Conservation (phyloP, 2,888 invertebrate genomes). For the Amblyjoppa proteus region DNA sequence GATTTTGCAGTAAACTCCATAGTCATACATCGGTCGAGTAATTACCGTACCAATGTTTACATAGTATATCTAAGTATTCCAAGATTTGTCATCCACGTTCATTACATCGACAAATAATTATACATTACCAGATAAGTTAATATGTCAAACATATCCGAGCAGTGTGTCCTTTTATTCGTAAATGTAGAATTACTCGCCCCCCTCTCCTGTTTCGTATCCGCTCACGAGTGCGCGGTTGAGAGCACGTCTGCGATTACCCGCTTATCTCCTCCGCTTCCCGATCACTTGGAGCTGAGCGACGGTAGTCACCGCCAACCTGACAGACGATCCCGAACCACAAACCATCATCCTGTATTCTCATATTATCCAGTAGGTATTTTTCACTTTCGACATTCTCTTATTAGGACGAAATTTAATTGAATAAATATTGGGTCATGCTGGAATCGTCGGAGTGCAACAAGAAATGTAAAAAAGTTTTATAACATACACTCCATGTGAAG, state of each 20-base stretch:
- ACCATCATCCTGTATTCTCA: slow-evolving; percentile 20
- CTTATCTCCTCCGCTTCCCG: slow-evolving; percentile 73
- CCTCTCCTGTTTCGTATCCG: slow-evolving; percentile 69
- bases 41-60: not conserved
- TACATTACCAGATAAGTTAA: not conserved
- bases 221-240: slow-evolving; percentile 59
- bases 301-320: slow-evolving; percentile 60
- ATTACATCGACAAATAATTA: not conserved
- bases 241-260: slow-evolving; percentile 71
- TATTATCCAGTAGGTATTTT: slow-evolving; percentile 1
- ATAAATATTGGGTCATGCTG: not conserved
- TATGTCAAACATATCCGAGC: slow-evolving; percentile 51
- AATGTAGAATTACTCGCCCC: slow-evolving; percentile 71
- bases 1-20: too few relatives aligned
- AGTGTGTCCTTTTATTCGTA: slow-evolving; percentile 48
- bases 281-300: slow-evolving; percentile 66
- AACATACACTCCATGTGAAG: not conserved
- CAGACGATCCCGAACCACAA: slow-evolving; percentile 32
- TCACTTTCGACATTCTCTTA: not conserved
- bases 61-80: not conserved
- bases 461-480: not conserved
- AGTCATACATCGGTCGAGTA: too few relatives aligned
- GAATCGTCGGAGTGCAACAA: not conserved
- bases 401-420: not conserved
- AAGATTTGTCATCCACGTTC: not conserved